Conservation (phyloP, 53 echinoderm and acorn worm species). For the Echinometra lucunter region DNA sequence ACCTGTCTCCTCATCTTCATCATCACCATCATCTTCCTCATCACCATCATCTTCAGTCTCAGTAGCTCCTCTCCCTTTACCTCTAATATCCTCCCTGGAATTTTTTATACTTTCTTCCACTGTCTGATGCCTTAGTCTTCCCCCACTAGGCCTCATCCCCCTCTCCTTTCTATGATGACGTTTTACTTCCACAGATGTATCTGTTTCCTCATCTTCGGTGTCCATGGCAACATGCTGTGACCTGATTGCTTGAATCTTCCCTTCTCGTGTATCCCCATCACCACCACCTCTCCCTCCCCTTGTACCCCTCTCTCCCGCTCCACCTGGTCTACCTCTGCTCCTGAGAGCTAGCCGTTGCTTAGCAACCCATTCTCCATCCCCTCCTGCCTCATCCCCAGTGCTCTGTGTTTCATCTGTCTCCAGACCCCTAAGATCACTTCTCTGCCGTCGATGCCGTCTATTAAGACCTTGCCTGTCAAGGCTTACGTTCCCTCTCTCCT, state of each 20-base stretch:
- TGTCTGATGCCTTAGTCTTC: background rate
- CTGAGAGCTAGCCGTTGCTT: conserved; percentile 59
- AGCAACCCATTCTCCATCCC: conserved; percentile 53
- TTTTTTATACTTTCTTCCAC: background rate
- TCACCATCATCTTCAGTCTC: conserved; percentile 67
- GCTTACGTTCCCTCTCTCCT: background rate
- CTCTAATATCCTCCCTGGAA: conserved; percentile 10
- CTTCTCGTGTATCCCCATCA: background rate
- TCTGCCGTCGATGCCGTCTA: background rate
- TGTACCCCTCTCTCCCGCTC: background rate
- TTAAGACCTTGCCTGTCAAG: background rate
- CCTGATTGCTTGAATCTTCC: background rate
- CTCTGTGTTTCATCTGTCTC: conserved; percentile 62
- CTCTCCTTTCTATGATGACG: conserved; percentile 4
- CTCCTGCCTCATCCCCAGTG: conserved; percentile 47
- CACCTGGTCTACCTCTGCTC: conserved; percentile 53
- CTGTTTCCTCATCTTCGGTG: conserved; percentile 46
- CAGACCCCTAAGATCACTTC: conserved; percentile 26
- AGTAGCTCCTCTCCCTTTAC: conserved; percentile 29
- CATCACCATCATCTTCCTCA: conserved; percentile 62
- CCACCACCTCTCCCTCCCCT: background rate
- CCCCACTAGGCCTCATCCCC: conserved; percentile 25
- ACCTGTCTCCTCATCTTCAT: conserved; percentile 46
- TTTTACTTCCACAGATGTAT: background rate
- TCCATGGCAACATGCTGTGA: background rate